Percentiles rank a stretch among this genome's conserved stretches.
These are phyloP conservation scores for Lanius collurio DNA, from an alignment of 2,113 vertebrate genomes.

Conservation along the genomic window DNA sequence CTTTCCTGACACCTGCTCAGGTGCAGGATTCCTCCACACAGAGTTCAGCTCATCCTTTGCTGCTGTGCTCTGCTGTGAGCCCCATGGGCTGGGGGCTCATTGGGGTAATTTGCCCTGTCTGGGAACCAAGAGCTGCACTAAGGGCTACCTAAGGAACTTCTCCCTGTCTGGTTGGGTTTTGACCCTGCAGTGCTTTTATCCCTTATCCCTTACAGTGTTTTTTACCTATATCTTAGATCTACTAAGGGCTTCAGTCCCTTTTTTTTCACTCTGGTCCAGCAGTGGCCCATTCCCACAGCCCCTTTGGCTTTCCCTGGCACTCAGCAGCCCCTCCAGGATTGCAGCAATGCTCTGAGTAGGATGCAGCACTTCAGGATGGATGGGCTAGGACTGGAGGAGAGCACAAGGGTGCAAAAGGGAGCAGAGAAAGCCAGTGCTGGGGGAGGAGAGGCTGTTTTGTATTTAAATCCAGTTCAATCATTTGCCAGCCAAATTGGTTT, in stretches of 20 bases:
- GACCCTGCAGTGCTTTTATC: neutral
- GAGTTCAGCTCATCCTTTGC: neutral
- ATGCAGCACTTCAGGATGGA: neutral
- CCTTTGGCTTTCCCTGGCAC: neutral
- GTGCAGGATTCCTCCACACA: rapidly evolving
- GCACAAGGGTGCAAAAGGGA: neutral
- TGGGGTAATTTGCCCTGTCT: rapidly evolving
- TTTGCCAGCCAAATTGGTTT: neutral
- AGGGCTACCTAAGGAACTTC: neutral
- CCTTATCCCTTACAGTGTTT: neutral
- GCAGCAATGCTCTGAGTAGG: neutral
- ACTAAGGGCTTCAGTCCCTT: neutral
- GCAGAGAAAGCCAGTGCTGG: neutral
- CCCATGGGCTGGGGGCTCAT: rapidly evolving
- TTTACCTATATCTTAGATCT: neutral
- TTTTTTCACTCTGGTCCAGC: neutral
- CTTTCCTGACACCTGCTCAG: neutral
- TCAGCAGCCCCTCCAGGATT: neutral
- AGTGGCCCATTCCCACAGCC: neutral
- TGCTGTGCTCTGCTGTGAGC: neutral
- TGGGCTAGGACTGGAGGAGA: neutral
- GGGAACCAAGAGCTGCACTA: neutral
- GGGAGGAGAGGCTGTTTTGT: neutral
- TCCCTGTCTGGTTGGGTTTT: neutral
- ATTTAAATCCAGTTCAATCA: neutral